Evolutionary conservation across 2,113 vertebrate genomes (phyloP).

Genomic region (Eclectus roratus): DNA sequence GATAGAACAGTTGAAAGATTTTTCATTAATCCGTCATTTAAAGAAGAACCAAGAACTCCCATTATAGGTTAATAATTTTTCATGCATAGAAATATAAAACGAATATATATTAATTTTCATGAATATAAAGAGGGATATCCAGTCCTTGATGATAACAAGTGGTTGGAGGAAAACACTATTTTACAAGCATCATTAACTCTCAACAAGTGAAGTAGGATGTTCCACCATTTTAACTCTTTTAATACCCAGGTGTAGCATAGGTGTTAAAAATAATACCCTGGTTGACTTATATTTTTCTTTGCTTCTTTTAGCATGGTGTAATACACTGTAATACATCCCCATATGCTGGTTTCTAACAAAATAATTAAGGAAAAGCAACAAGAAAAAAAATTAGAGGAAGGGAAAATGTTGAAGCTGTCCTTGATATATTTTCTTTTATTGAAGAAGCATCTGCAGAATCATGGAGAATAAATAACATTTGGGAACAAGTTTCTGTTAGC

Average conservation of each 20-base stretch:
- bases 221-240: not conserved
- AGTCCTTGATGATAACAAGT: not conserved
- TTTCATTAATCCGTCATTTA: not conserved
- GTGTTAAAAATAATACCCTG: not conserved
- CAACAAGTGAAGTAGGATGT: not conserved
- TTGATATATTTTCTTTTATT: not conserved
- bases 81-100: not conserved
- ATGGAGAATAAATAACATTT: not conserved
- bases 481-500: not conserved
- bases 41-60: not conserved
- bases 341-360: not conserved
- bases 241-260: not conserved
- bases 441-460: not conserved
- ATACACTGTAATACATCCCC: not conserved
- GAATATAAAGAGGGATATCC: not conserved
- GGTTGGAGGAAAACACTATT: not conserved
- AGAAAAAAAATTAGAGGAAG: not conserved
- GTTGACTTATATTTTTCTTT: not conserved
- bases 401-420: not conserved
- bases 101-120: not conserved
- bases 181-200: not conserved
- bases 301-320: not conserved
- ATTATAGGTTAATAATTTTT: not conserved
- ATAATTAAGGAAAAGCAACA: not conserved
- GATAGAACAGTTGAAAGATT: not conserved